Percentiles rank a stretch among this genome's conserved stretches.
Conservation (phyloP, 2,113 vertebrate genomes). For the Romanogobio albipinnatus region DNA sequence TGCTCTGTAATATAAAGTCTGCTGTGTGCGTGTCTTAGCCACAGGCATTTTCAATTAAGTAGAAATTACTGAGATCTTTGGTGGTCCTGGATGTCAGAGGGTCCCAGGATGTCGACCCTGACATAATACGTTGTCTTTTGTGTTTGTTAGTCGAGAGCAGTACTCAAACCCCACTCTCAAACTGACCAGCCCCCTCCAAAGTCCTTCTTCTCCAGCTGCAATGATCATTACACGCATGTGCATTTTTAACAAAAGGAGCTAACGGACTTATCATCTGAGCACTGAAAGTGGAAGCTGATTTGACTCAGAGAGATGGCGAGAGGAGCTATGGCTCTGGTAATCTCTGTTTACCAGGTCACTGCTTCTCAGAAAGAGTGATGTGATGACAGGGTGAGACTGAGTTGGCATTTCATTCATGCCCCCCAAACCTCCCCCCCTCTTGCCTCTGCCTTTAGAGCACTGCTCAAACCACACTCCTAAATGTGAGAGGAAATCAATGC, state of each 20-base stretch:
- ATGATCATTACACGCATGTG: constrained; percentile 34
- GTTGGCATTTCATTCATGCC: constrained; percentile 25
- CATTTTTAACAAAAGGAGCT: constrained; percentile 26
- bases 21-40: constrained; percentile 47
- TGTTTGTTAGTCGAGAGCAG: constrained; percentile 40
- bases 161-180: background rate
- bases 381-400: constrained; percentile 41
- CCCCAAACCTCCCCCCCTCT: background rate
- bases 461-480: constrained; percentile 40
- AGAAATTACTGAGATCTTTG: constrained; percentile 50
- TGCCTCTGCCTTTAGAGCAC: constrained; percentile 34
- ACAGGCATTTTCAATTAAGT: constrained; percentile 58
- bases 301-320: constrained; percentile 10
- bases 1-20: constrained; percentile 32
- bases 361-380: constrained; percentile 40
- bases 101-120: constrained; percentile 52
- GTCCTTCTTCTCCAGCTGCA: constrained; percentile 2
- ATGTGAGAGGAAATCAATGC: constrained; percentile 36
- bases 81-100: constrained; percentile 53
- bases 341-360: constrained; percentile 55
- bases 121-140: constrained; percentile 44
- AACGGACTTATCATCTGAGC: constrained; percentile 11
- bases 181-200: background rate
- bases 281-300: constrained; percentile 32
- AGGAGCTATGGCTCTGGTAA: background rate